Evolutionary conservation across 2,888 invertebrate genomes (phyloP).

Genomic region (Slavum lentiscoides): DNA sequence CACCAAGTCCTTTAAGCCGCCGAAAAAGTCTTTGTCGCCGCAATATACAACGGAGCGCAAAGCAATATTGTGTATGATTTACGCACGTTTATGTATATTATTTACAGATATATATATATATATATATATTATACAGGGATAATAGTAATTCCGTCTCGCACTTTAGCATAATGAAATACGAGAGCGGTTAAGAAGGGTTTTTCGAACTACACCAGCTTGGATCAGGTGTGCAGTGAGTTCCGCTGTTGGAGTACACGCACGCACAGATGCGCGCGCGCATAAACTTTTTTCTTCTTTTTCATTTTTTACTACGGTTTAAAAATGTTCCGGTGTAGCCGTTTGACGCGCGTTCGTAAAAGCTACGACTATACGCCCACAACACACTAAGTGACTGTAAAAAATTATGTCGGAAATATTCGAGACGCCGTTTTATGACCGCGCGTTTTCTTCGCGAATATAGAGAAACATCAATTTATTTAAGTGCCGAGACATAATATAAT

Average conservation of each 20-base stretch:
- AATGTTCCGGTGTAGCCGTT: not conserved
- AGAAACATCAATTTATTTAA: conserved; percentile 44
- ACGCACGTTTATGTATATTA: not conserved
- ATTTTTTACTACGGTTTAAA: conserved; percentile 35
- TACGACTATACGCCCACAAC: not conserved
- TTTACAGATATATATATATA: no score
- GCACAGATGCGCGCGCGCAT: not conserved
- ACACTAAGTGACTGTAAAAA: conserved; percentile 44
- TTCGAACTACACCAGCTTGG: not conserved
- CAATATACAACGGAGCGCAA: conserved; percentile 15
- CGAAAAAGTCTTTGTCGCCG: conserved; percentile 37
- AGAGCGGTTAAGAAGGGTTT: conserved; percentile 16
- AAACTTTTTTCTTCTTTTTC: not conserved
- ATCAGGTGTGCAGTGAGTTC: conserved; percentile 30
- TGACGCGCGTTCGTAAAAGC: conserved; percentile 21
- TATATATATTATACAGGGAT: no score
- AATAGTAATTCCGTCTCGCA: conserved; percentile 37
- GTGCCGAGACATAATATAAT: conserved; percentile 21
- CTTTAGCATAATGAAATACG: conserved; percentile 52
- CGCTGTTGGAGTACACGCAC: not conserved
- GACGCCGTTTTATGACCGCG: conserved; percentile 29
- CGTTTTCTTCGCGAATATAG: not conserved
- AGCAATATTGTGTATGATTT: conserved; percentile 31
- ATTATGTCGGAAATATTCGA: conserved; percentile 21
- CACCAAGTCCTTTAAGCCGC: not conserved